A percentile compares a stretch with the other conserved stretches of the same genome.
phyloP scores from a whole-genome alignment of 2,888 invertebrate species.

The Cataglyphis albicans region DNA sequence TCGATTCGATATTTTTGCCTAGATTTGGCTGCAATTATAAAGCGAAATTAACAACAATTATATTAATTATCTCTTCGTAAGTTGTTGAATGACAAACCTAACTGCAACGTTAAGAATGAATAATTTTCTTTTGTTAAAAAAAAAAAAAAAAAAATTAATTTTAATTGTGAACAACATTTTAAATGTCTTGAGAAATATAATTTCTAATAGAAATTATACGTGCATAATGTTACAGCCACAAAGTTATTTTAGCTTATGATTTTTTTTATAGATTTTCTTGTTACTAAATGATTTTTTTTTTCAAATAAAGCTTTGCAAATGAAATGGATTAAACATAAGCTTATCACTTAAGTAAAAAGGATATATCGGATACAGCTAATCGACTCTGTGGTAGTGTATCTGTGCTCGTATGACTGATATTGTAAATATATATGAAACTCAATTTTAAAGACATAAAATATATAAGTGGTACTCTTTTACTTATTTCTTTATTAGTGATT shows the following conservation, averaged over 20 bases:
- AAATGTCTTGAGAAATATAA: slow-evolving; percentile 46
- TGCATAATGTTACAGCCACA: slow-evolving; percentile 72
- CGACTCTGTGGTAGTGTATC: slow-evolving; percentile 67
- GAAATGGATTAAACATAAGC: slow-evolving; percentile 63
- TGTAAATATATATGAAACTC: slow-evolving; percentile 76
- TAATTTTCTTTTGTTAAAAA: slow-evolving; percentile 56
- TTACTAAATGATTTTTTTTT: slow-evolving; percentile 69
- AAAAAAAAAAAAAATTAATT: slow-evolving; percentile 40
- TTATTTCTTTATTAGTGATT: slow-evolving; percentile 71
- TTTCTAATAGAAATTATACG: slow-evolving; percentile 59
- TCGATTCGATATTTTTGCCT: slow-evolving; percentile 14
- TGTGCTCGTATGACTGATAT: slow-evolving; percentile 75
- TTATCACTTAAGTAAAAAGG: slow-evolving; percentile 69
- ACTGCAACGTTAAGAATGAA: slow-evolving; percentile 50
- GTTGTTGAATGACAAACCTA: slow-evolving; percentile 59
- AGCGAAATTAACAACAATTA: slow-evolving; percentile 23
- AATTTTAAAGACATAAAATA: slow-evolving; percentile 67
- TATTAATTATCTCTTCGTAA: slow-evolving; percentile 44
- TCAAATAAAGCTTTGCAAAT: slow-evolving; percentile 63
- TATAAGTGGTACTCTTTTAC: slow-evolving; percentile 69
- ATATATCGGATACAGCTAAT: slow-evolving; percentile 66
- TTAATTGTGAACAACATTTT: slow-evolving; percentile 44
- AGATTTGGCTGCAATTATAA: slow-evolving; percentile 24
- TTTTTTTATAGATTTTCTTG: slow-evolving; percentile 71
- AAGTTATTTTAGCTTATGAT: slow-evolving; percentile 74